Percentiles rank a stretch among this genome's conserved stretches.
phyloP scores from a whole-genome alignment of 2,113 vertebrate genomes.

The Xiphorhynchus elegans region DNA sequence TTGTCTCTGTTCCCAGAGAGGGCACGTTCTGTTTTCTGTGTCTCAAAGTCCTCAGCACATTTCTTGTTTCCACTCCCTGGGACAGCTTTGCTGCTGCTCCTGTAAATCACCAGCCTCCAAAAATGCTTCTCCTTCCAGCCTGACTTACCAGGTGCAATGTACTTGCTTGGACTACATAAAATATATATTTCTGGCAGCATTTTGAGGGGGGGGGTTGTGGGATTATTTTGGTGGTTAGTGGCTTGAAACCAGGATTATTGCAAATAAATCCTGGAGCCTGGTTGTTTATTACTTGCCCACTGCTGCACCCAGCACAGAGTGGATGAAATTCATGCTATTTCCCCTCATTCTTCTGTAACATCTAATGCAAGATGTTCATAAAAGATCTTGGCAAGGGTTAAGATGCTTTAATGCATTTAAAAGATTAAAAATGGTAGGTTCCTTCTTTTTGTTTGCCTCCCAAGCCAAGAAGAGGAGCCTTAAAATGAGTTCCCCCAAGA shows the following conservation, averaged over 20 bases:
- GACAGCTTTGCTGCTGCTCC: neutral
- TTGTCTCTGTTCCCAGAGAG: neutral
- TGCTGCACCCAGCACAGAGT: neutral
- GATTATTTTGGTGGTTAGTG: neutral
- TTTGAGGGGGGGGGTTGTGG: neutral
- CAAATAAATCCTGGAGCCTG: neutral
- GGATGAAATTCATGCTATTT: neutral
- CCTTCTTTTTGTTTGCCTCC: neutral
- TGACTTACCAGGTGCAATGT: neutral
- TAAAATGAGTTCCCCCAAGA: neutral
- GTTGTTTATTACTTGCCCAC: neutral
- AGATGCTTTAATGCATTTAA: neutral
- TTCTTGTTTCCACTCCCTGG: neutral
- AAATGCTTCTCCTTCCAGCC: neutral
- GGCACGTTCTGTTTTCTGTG: fast-evolving
- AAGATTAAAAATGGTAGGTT: neutral
- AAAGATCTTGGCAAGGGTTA: neutral
- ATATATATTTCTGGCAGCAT: neutral
- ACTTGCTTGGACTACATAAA: neutral
- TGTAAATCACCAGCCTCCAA: neutral
- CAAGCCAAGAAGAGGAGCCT: neutral
- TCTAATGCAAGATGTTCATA: neutral
- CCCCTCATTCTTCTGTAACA: neutral
- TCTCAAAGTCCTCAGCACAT: neutral
- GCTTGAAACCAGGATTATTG: neutral